Evolutionary conservation across 2,797 vertebrate species (phyloP), one percentile per base, ranked within the genome.

Genomic region (Paedocypris micromegethes): DNA sequence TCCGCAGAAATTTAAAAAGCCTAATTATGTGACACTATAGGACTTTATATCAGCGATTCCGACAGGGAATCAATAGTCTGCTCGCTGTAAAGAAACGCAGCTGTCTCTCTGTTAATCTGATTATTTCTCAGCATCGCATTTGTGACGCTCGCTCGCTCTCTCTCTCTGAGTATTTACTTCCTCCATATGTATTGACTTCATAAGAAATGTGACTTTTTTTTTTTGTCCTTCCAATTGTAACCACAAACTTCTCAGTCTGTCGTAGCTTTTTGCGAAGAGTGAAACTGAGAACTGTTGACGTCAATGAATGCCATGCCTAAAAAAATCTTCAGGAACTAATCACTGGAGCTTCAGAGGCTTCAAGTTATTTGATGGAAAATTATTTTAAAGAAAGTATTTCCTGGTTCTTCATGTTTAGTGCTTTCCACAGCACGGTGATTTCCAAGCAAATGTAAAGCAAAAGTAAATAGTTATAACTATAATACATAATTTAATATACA

Each of bases 51-150:
- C 42, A 46, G 47, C 3, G 37, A 68, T 68, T n/a, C 42, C 37
- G 48, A 23, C 37, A 8, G n/a, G 53, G 49, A 50, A 60, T 60
- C 66, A 53, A 68, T 60, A 47, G 6, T 53, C 38, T 52, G 42
- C 37, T 46, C 9, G 9, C 6, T 56, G 38, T 59, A 52, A 45
- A 68, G 49, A 53, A 60, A 53, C 60, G 4, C 9, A 41, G 49
- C 49, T 52, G 41, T 58, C 9, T 6, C 23, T 53, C 49, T 58
- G 57, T 67, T 58, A 67, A 67, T 58, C 47, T 38, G 47, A 46
- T 23, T 47, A 46, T 68, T 46, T 67, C 23, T 45, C 42, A 52
- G 5, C 37, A 44, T 64, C 37, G 51, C 49, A 41, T 5, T 60
- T 52, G 52, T 68, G 66, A 68, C 66, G 6, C 53, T 58, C 9